A percentile compares a stretch with the other conserved stretches of the same genome.
These are phyloP conservation scores for Bombus cullumanus DNA, from an alignment of 1,140 invertebrate genomes.

Conservation along the genomic window DNA sequence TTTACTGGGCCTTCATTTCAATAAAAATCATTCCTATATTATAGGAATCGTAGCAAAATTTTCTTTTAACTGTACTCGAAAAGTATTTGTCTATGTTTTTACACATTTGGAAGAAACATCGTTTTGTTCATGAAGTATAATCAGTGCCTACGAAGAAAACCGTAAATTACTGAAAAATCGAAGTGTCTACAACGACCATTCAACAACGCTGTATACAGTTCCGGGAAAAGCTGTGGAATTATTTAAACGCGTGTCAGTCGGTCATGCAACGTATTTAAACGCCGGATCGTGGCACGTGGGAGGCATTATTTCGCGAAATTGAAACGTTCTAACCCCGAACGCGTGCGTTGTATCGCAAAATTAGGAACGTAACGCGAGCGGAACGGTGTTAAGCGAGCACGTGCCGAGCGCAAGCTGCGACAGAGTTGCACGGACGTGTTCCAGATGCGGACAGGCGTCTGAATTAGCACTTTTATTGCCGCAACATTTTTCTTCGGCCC, in stretches of 20 bases:
- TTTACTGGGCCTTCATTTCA: no score
- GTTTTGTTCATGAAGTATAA: no score
- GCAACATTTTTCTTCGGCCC: conserved; percentile 44
- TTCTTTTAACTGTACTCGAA: no score
- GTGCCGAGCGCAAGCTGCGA: conserved; percentile 28
- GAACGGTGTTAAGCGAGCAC: conserved; percentile 9
- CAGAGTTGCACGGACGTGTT: conserved; percentile 39
- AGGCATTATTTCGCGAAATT: conserved; percentile 55
- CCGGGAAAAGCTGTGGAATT: background rate
- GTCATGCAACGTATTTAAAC: no score
- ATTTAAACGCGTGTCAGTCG: background rate
- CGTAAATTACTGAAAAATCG: no score
- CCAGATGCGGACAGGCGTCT: conserved; percentile 53
- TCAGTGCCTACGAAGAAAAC: no score
- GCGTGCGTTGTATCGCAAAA: conserved; percentile 34
- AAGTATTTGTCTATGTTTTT: no score
- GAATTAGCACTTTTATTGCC: conserved; percentile 63
- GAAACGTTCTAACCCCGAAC: conserved; percentile 6
- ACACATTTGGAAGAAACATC: no score
- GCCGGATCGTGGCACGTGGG: background rate
- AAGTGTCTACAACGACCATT: no score
- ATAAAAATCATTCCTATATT: no score
- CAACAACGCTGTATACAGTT: background rate
- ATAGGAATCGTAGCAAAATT: no score
- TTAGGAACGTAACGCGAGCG: background rate